phyloP scores from a whole-genome alignment of 1,140 invertebrate genomes.

The Scaptomyza graminum region DNA sequence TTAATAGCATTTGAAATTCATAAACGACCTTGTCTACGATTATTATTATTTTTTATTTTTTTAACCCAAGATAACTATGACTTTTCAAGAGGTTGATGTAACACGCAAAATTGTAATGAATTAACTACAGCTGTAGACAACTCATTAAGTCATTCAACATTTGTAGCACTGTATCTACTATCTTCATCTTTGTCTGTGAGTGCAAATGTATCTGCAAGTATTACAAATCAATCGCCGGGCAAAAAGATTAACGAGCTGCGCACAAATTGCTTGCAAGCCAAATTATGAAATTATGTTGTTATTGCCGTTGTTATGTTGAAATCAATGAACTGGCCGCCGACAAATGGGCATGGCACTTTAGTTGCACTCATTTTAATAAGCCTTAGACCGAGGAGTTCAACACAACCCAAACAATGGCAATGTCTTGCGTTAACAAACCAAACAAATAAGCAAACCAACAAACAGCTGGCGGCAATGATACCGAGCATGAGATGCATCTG shows the following conservation, averaged over 20 bases:
- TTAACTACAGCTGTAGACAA: conserved; percentile 7
- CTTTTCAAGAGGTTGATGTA: conserved; percentile 59
- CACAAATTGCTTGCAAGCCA: conserved; percentile 16
- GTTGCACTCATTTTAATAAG: conserved; percentile 35
- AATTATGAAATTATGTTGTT: conserved; percentile 17
- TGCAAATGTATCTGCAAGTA: not conserved
- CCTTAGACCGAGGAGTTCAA: conserved; percentile 53
- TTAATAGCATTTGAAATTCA: conserved; percentile 57
- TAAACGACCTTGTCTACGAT: conserved; percentile 70
- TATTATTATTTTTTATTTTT: too few species aligned
- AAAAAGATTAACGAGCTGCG: conserved; percentile 2
- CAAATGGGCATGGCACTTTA: conserved; percentile 4
- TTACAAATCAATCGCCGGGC: conserved; percentile 53
- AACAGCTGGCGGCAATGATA: conserved; percentile 15
- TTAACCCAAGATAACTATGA: conserved; percentile 31
- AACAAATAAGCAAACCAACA: too few species aligned
- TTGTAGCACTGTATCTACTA: conserved; percentile 1
- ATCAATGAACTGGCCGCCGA: conserved; percentile 56
- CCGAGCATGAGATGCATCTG: conserved; percentile 36
- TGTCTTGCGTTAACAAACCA: conserved; percentile 55
- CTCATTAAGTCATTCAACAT: not conserved
- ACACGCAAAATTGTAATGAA: conserved; percentile 54
- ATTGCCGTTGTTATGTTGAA: conserved; percentile 48
- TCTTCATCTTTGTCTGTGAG: not conserved
- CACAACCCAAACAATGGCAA: conserved; percentile 54